Evolutionary conservation across 2,797 vertebrate genomes (phyloP), one percentile per base, ranked within the genome.

Genomic region (Scleropages formosus): DNA sequence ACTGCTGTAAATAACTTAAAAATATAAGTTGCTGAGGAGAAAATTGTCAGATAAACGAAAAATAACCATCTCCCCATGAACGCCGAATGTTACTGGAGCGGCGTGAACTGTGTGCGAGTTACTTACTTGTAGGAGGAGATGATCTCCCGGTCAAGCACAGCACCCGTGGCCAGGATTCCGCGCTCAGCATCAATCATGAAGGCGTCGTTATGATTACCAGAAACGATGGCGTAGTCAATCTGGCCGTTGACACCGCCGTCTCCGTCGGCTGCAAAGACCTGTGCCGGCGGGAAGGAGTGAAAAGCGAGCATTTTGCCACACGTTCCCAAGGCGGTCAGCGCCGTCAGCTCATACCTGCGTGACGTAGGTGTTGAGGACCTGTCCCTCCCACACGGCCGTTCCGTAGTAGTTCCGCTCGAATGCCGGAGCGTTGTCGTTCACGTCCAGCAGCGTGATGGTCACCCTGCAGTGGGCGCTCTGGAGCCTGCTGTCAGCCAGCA

Each of bases 181-280:
- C 86, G 88, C 27, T 78, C 74, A 0, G 90, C 85, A 81, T 98
- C 94, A 22, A 98, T 90, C 71, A 90, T 77, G 84, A 99, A 98
- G 0, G 86, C 80, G 12, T 87, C 78, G 3, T 93, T 94, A 73
- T 88, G 88, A 89, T 98, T 95, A 20, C 96, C 96, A 10, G 94
- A 93, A 60, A 95, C 67, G 73, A 98, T 89, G 63, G 93, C 91
- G 83, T 95, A 98, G 74, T 95, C 92, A 0, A 90, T 81, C 83
- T 95, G 92, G 39, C 95, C 92, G 3, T 94, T 96, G 69, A 88
- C 44, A 1, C 94, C 93, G 15, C 91, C 91, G 86, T 98, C 97
- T 72, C 85, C 84, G 77, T 98, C 96, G 9, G 88, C 85, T 0
- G 96, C 95, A 84, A 93, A 93, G 74, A 97, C 89, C 96, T 99